phyloP scores from a whole-genome alignment of 1,140 invertebrate species.

The Centruroides vittatus region DNA sequence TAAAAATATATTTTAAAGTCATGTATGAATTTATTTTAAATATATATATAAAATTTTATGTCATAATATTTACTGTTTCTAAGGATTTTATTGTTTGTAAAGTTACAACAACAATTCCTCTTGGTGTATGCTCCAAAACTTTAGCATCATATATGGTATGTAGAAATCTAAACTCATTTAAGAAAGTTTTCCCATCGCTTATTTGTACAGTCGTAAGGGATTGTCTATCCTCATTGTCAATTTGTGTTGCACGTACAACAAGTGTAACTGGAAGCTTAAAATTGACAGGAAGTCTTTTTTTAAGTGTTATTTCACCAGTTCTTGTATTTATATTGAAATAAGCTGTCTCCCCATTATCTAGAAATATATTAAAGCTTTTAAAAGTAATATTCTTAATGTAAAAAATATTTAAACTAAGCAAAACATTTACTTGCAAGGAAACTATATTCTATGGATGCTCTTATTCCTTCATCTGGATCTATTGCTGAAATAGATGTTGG shows the following conservation, averaged over 20 bases:
- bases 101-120: constrained; percentile 42
- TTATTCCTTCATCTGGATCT: constrained; percentile 66
- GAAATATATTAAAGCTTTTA: no score
- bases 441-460: constrained; percentile 53
- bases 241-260: constrained; percentile 66
- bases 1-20: no score
- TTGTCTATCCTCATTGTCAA: constrained; percentile 75
- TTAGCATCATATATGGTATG: constrained; percentile 51
- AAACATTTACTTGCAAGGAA: constrained; percentile 33
- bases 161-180: constrained; percentile 45
- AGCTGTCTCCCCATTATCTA: constrained; percentile 28
- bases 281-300: constrained; percentile 36
- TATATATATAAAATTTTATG: no score
- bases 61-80: no score
- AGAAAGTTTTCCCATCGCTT: constrained; percentile 33
- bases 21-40: no score
- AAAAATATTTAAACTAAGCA: no score
- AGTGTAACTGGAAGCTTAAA: constrained; percentile 47
- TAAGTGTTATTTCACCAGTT: constrained; percentile 43
- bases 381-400: no score
- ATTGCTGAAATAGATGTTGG: constrained; percentile 48
- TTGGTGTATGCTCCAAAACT: constrained; percentile 55
- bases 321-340: constrained; percentile 42
- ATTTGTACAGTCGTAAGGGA: constrained; percentile 59
- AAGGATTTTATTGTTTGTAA: constrained; percentile 31